These are phyloP conservation scores for Musca domestica DNA, from an alignment of 1,140 invertebrate genomes.

Conservation along the genomic window DNA sequence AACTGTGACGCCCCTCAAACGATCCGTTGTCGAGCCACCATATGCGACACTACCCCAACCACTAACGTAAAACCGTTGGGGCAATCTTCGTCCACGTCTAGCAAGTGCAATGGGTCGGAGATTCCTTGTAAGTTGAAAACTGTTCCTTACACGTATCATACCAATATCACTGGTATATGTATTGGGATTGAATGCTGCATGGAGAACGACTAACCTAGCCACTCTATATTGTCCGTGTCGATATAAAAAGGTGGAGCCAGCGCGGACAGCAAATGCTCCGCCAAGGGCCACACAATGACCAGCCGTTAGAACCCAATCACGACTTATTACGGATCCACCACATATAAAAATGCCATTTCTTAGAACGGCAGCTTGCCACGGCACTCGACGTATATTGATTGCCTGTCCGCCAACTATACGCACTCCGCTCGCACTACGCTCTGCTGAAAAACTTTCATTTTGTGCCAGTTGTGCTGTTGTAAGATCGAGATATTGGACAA, in stretches of 20 bases:
- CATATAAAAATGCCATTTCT: background rate
- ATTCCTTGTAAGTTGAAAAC: background rate
- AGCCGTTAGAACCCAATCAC: background rate
- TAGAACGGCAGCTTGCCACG: background rate
- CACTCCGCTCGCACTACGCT: background rate
- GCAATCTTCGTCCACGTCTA: background rate
- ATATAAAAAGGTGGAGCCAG: background rate
- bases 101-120: background rate
- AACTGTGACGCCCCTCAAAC: background rate
- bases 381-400: background rate
- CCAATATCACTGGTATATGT: background rate
- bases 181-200: background rate
- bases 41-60: background rate
- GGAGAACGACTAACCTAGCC: background rate
- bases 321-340: background rate
- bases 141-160: background rate
- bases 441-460: background rate
- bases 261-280: background rate
- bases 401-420: background rate
- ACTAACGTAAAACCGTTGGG: background rate
- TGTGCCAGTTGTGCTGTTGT: background rate
- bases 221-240: background rate
- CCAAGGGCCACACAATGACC: background rate
- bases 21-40: background rate
- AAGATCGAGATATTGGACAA: background rate